phyloP scores from a whole-genome alignment of 2,888 invertebrate genomes.

The Drosophila robusta region DNA sequence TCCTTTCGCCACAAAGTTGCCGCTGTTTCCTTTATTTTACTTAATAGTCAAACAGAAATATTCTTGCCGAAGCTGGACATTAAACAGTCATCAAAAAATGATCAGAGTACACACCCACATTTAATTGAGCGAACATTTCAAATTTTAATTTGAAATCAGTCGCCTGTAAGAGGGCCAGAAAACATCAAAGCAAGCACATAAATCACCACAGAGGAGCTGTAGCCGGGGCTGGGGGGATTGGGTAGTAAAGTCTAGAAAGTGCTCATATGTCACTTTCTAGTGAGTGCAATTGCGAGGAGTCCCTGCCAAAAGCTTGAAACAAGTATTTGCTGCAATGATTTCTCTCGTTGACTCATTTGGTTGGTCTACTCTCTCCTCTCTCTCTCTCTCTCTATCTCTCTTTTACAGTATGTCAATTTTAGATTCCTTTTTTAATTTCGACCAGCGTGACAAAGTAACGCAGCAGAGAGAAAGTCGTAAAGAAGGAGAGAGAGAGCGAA shows the following conservation, averaged over 20 bases:
- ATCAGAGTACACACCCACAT: constrained; percentile 7
- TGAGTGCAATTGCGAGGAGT: constrained; percentile 29
- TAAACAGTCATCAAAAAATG: constrained; percentile 30
- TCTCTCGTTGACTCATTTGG: constrained; percentile 14
- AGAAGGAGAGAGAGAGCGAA: background rate
- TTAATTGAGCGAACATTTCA: constrained; percentile 63
- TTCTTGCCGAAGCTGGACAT: constrained; percentile 7
- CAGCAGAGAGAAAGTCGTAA: constrained; percentile 34
- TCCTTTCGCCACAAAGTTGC: constrained; percentile 1
- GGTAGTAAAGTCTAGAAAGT: constrained; percentile 50
- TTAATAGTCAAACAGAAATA: background rate
- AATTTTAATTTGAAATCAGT: constrained; percentile 71
- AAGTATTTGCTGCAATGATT: constrained; percentile 43
- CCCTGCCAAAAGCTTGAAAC: constrained; percentile 39
- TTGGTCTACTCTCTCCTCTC: constrained; percentile 1
- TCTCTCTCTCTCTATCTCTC: background rate
- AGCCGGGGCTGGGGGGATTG: constrained; percentile 11
- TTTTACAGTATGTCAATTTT: constrained; percentile 37
- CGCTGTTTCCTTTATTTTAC: background rate
- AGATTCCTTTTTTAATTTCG: constrained; percentile 57
- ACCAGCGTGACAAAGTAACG: constrained; percentile 67
- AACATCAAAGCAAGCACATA: constrained; percentile 50
- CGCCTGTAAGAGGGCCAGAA: constrained; percentile 40
- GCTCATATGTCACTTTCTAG: constrained; percentile 47
- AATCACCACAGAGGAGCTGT: constrained; percentile 47